Base-by-base conservation (phyloP, 2,797 vertebrate species). In the Sebastes umbrosus region DNA sequence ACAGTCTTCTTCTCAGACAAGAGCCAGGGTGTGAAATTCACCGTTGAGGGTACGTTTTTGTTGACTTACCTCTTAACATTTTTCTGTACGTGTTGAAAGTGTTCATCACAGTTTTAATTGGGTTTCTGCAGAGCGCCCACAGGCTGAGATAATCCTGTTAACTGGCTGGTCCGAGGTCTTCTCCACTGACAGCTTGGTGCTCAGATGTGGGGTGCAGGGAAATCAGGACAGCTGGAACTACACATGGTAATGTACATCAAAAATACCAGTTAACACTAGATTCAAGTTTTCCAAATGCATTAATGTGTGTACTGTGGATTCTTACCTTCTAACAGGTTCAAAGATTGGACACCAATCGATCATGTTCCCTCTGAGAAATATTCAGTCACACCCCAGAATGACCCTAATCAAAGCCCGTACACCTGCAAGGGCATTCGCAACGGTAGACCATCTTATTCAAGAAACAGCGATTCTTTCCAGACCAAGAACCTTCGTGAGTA, bases 401-500 rank as follows among this genome's bases (percentile, higher is more conserved):
- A 94, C 78, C 91, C 86, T 0, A 70, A 91, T 0, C 90, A 94
- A 76, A 93, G 91, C 8, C 6, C 34, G 10, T 96, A 95, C 84
- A 88, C n/a, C 9, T 96, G 96, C 77, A 0, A 2, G 7, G 96
- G 94, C 13, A 18, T n/a, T 32, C 85, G 90, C 22, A 46, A 0
- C 0, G 77, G 14, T 3, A 84, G 90, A 69, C 95, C 95, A 1
- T 59, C 27, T 2, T 93, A 91, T 72, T 93, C 96, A 8, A 75
- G 9, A 55, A 0, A 0, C 1, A 96, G 95, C 12, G 75, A 86
- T 0, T 8, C 64, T 3, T 92, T 91, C 63, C 86, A 71, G 65
- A 94, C 95, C 22, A 94, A 88, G 77, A 94, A 96, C 57, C 92
- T 95, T n/a, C 74, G 96, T 96, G 75, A 93, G 95, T 94, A 55